A percentile compares a stretch with the other conserved stretches of the same genome.
Conservation (phyloP, 2,113 vertebrate species). For the Pelecanoides urinatrix region DNA sequence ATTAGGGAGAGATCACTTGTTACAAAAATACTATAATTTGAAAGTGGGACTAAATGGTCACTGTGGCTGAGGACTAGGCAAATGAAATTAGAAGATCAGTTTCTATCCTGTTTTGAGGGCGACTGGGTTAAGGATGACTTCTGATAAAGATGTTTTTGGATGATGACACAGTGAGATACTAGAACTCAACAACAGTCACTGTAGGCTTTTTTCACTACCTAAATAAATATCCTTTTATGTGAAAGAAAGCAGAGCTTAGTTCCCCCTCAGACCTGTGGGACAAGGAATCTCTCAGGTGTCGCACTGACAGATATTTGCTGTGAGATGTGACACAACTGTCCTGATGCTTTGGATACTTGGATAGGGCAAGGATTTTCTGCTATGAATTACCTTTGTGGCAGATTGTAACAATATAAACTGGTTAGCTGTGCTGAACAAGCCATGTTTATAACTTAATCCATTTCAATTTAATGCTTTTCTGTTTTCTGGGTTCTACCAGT, state of each 20-base stretch:
- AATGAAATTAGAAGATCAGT: fast-evolving
- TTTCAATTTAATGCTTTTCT: not conserved
- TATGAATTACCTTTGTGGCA: not conserved
- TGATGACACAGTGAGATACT: not conserved
- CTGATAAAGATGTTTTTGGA: not conserved
- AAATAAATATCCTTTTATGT: not conserved
- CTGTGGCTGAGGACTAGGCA: not conserved
- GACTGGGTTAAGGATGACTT: not conserved
- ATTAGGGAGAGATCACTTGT: not conserved
- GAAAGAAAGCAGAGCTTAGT: not conserved
- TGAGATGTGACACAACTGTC: not conserved
- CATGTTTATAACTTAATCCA: not conserved
- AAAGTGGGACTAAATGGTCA: not conserved
- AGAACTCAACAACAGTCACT: not conserved
- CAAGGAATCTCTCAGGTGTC: not conserved
- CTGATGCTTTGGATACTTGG: not conserved
- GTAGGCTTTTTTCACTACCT: not conserved
- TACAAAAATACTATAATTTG: not conserved
- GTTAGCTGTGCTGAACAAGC: not conserved
- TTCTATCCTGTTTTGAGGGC: not conserved
- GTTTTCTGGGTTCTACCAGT: not conserved
- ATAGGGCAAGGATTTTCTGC: not conserved
- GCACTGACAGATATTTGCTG: not conserved
- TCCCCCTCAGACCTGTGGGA: not conserved
- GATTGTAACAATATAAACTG: not conserved